These are phyloP conservation scores for Pelvicachromis taeniatus DNA, from an alignment of 2,113 vertebrate species.

Conservation along the genomic window DNA sequence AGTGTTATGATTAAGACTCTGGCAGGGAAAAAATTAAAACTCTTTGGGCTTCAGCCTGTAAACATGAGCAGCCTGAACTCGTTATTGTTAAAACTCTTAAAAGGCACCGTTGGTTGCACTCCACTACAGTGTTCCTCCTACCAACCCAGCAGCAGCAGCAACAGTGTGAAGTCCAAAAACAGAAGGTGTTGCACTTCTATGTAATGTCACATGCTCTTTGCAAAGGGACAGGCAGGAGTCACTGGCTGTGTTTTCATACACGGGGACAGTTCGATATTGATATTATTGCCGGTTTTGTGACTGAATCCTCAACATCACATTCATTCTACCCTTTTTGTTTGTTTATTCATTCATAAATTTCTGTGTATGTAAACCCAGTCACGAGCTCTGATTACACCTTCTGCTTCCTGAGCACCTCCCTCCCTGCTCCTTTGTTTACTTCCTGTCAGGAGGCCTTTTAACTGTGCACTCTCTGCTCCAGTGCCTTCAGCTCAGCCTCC, in stretches of 20 bases:
- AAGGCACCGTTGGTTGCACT: background rate
- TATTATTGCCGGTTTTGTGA: background rate
- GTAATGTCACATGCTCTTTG: background rate
- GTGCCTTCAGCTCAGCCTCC: conserved; percentile 76
- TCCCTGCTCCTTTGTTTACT: background rate
- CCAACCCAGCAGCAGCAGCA: background rate
- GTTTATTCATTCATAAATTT: background rate
- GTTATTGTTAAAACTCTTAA: background rate
- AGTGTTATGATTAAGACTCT: background rate
- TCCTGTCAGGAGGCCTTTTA: conserved; percentile 32
- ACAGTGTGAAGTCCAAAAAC: conserved; percentile 5
- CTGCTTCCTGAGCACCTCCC: background rate
- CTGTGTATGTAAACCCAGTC: background rate
- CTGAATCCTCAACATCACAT: background rate
- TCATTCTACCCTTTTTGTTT: background rate
- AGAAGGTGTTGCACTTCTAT: background rate
- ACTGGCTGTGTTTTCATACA: background rate
- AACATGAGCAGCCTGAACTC: conserved; percentile 35
- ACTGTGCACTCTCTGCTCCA: conserved; percentile 76
- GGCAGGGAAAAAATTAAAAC: background rate
- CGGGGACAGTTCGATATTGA: background rate
- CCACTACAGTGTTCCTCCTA: background rate
- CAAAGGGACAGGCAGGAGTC: background rate
- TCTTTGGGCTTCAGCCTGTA: conserved; percentile 44
- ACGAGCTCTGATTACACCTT: background rate